Base-by-base conservation (phyloP, 2,797 vertebrate genomes). In the Acropternis orthonyx region DNA sequence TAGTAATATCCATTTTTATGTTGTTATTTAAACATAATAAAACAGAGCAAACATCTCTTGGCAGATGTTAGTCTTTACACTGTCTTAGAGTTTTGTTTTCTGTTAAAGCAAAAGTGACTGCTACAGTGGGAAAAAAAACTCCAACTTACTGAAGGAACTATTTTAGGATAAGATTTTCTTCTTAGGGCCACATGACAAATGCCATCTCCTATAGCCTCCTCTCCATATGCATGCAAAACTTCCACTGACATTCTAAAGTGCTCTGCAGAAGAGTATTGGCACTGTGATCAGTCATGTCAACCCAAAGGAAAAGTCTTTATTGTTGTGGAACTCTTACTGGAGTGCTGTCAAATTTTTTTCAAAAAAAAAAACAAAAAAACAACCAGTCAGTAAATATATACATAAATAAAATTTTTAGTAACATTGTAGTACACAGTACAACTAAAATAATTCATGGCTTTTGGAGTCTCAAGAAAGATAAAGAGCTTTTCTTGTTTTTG, bases 121-220 rank as follows among this genome's bases (percentile, higher is more conserved):
- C 26, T 72, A 20, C 1, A 12, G 13, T 74, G n/a, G 28, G 27
- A 5, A 36, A 43, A 62, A 79, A 59, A 3, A 3, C 1, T 4
- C n/a, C 3, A 17, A 78, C 8, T 62, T 55, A 39, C n/a, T 76
- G 46, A 91, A 85, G 22, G 18, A 89, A 89, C 22, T 91, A n/a
- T 74, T 68, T 92, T 30, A 34, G 41, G 43, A 68, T 11, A 89
- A 94, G 73, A 80, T 78, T 94, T 93, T 95, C 28, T 79, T 91
- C 72, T 90, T 37, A 23, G 36, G 24, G 34, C 30, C 65, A 86
- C 80, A 76, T 71, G 94, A 66, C 34, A 76, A 87, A 34, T 71
- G 51, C 44, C 54, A 91, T 48, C 36, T 95, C 62, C 36, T 54
- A 66, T 32, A 85, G n/a, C 28, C 23, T 79, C 6, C 7, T 92